Evolutionary conservation across 2,113 vertebrate genomes (phyloP), one percentile per base, ranked within the genome.

Genomic region (Rafetus swinhoei): DNA sequence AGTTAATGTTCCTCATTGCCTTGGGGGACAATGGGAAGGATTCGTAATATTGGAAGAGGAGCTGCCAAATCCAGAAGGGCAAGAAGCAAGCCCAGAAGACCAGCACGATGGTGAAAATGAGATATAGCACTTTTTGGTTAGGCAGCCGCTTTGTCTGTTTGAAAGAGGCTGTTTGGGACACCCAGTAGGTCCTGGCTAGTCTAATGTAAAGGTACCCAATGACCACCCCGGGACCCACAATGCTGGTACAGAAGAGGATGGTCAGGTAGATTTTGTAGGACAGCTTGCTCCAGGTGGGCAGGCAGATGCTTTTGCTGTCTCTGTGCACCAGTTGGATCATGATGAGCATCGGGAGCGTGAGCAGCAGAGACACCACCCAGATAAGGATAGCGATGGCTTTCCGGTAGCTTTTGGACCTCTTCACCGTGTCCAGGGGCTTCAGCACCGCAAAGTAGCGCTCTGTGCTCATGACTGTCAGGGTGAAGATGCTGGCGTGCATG

Each of bases 401-500:
- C 65, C 99, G 97, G 95, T 99, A 99, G 84, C 98, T 99, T 90
- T 99, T 99, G 1, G 99, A 99, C 16, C 99, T 97, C 95, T 99
- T 99, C 60, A 99, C 98, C 0, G 99, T 99, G 96, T 99, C 99
- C 56, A 99, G 96, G 8, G 99, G 99, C 94, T 99, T 99, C 93
- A 99, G 98, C 59, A 99, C 99, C 0, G 99, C 99, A 2, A 99
- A 98, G 96, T 99, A 99, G 6, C 99, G 98, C 89, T 99, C 99
- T 0, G 98, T 99, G 97, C 99, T 99, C 99, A 99, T 99, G 88
- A 99, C 97, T 0, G 99, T 99, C 89, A 99, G 97, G 1, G 99
- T 99, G 96, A 99, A 99, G 96, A 99, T 99, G 95, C 99, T 99
- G 93, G 99, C 99, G 0, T 99, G 99, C 99, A 99, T 99, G 82